A percentile compares a stretch with the other conserved stretches of the same genome.
Conservation (phyloP, 2,797 vertebrate genomes). For the Distichodus sexfasciatus region DNA sequence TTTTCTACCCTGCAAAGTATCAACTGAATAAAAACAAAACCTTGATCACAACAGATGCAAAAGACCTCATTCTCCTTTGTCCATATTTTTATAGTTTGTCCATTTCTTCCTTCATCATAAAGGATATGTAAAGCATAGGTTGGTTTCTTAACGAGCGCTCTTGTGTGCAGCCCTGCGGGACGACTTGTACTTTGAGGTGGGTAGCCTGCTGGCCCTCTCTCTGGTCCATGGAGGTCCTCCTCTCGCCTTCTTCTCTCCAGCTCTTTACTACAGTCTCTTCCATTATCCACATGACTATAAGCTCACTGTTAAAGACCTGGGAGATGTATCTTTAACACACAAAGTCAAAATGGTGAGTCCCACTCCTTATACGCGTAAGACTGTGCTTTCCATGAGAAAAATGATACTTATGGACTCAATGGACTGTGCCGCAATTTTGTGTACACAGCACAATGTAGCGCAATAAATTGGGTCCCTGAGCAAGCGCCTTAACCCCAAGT, state of each 20-base stretch:
- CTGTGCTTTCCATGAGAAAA: too few relatives aligned
- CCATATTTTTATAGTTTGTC: too few relatives aligned
- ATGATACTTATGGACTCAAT: too few relatives aligned
- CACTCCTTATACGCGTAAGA: background rate
- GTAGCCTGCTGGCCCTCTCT: constrained; percentile 84
- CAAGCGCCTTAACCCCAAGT: too few relatives aligned
- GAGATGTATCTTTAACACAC: constrained; percentile 70
- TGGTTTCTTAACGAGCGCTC: constrained; percentile 1
- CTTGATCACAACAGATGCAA: too few relatives aligned
- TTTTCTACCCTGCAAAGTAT: too few relatives aligned
- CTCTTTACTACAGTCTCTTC: constrained; percentile 84
- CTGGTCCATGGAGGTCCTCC: constrained; percentile 85
- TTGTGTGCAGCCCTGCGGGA: constrained; percentile 81
- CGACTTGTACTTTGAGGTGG: constrained; percentile 89
- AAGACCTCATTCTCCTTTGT: too few relatives aligned
- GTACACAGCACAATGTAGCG: background rate
- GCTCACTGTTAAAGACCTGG: constrained; percentile 79
- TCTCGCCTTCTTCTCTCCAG: constrained; percentile 83
- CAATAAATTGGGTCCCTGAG: too few relatives aligned
- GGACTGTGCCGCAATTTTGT: too few relatives aligned
- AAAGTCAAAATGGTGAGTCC: constrained; percentile 77
- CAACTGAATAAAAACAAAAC: too few relatives aligned
- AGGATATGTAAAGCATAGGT: background rate
- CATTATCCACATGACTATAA: constrained; percentile 79
- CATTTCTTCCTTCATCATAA: too few relatives aligned